Evolutionary conservation across 2,888 invertebrate genomes (phyloP).

Genomic region (Eristalinus aeneus): DNA sequence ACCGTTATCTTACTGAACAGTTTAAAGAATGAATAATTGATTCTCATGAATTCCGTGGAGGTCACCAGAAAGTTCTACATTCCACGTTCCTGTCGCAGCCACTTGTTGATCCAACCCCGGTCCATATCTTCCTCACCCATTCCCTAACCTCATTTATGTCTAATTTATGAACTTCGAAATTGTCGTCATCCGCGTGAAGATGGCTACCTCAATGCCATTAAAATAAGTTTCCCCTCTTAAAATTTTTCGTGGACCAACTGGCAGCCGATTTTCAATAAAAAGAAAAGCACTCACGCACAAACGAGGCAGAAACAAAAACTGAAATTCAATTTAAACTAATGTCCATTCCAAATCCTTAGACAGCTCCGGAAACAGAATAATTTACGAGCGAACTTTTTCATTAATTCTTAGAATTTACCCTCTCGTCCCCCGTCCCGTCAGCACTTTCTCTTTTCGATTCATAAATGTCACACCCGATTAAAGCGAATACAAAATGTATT

Average conservation of each 20-base stretch:
- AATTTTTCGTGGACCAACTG: not conserved
- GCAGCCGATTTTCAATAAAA: not conserved
- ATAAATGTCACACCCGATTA: slow-evolving; percentile 1
- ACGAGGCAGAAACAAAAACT: not conserved
- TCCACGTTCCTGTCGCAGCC: not conserved
- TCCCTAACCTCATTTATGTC: not conserved
- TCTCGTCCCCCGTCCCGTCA: not conserved
- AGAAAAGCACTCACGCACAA: not conserved
- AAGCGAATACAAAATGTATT: not conserved
- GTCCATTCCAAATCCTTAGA: not conserved
- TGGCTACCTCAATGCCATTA: not conserved
- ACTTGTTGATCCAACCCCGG: not conserved
- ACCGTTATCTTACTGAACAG: too few species aligned
- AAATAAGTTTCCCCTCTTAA: not conserved
- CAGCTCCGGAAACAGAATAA: not conserved
- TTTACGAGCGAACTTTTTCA: not conserved
- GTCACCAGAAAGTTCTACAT: not conserved
- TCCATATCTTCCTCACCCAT: not conserved
- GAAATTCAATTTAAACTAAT: not conserved
- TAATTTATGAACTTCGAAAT: not conserved
- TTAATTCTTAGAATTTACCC: not conserved
- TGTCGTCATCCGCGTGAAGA: not conserved
- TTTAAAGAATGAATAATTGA: too few species aligned
- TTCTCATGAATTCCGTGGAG: not conserved
- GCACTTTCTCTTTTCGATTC: not conserved